These are phyloP conservation scores for Aplysina aerophoba DNA, from an alignment of 37 sponge, comb jelly and placozoan species.

Conservation along the genomic window DNA sequence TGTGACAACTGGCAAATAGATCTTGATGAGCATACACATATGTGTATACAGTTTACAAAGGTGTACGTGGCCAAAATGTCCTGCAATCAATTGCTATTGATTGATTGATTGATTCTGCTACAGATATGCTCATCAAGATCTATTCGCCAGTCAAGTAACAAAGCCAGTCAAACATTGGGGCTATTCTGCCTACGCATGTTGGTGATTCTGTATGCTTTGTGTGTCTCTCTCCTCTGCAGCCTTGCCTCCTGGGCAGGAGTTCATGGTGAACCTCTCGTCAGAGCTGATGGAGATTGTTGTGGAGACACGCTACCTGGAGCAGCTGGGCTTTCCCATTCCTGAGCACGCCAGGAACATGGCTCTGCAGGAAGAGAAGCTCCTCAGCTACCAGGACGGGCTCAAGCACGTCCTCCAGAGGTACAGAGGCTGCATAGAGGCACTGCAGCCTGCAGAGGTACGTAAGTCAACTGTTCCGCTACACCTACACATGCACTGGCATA, in stretches of 20 bases:
- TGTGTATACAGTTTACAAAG: neutral
- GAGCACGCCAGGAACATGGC: conserved; percentile 95
- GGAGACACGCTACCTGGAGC: conserved; percentile 96
- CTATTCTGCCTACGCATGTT: too few relatives aligned
- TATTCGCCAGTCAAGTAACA: too few relatives aligned
- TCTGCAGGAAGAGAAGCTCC: conserved; percentile 96
- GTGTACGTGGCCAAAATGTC: neutral
- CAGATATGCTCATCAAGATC: too few relatives aligned
- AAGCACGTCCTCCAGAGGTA: conserved; percentile 75
- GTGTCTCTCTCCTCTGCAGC: conserved; percentile 22
- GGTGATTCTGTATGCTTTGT: neutral
- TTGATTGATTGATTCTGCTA: too few relatives aligned
- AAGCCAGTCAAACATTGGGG: too few relatives aligned
- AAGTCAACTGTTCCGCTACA: neutral
- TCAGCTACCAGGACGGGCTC: conserved; percentile 74
- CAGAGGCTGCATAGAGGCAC: conserved; percentile 52
- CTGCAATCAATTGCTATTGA: too few relatives aligned
- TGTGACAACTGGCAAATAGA: too few relatives aligned
- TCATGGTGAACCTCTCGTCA: conserved; percentile 89
- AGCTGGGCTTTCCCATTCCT: conserved; percentile 89
- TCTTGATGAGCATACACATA: neutral
- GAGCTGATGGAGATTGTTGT: conserved; percentile 89
- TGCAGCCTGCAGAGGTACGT: conserved; percentile 66
- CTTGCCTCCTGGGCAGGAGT: conserved; percentile 72
- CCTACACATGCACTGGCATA: too few relatives aligned